Evolutionary conservation across 2,888 invertebrate genomes (phyloP).

Genomic region (Zootermopsis nevadensis): DNA sequence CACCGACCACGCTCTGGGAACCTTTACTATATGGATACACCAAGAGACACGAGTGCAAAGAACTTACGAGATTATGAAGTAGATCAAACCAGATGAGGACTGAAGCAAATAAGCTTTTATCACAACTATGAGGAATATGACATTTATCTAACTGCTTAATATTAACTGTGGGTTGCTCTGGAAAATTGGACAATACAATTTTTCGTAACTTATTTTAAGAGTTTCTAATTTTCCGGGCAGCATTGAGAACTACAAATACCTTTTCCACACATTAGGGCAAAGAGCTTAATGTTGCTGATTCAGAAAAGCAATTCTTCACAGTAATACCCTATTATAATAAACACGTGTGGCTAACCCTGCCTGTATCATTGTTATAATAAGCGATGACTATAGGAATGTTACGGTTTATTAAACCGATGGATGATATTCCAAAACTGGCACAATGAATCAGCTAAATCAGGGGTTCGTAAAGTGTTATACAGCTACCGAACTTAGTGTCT

Average conservation of each 20-base stretch:
- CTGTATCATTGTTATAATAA: neutral
- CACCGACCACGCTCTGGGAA: too few relatives aligned
- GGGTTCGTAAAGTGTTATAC: neutral
- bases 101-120: too few relatives aligned
- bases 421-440: constrained; percentile 13
- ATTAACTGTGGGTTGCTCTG: too few relatives aligned
- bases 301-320: constrained; percentile 1
- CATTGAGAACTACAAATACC: neutral
- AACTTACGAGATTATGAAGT: too few relatives aligned
- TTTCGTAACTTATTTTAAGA: too few relatives aligned
- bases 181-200: too few relatives aligned
- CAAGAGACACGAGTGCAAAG: too few relatives aligned
- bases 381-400: constrained; percentile 8
- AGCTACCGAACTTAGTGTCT: too few relatives aligned
- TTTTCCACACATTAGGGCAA: neutral
- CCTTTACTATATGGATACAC: too few relatives aligned
- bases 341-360: neutral
- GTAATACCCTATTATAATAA: neutral
- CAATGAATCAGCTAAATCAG: neutral
- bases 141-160: too few relatives aligned
- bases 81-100: too few relatives aligned
- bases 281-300: neutral
- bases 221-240: neutral
- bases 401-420: constrained; percentile 12
- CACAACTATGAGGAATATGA: too few relatives aligned